Percentiles rank a stretch among this genome's conserved stretches.
These are phyloP conservation scores for Sternotherus odoratus DNA, from an alignment of 2,797 vertebrate species.

Conservation along the genomic window DNA sequence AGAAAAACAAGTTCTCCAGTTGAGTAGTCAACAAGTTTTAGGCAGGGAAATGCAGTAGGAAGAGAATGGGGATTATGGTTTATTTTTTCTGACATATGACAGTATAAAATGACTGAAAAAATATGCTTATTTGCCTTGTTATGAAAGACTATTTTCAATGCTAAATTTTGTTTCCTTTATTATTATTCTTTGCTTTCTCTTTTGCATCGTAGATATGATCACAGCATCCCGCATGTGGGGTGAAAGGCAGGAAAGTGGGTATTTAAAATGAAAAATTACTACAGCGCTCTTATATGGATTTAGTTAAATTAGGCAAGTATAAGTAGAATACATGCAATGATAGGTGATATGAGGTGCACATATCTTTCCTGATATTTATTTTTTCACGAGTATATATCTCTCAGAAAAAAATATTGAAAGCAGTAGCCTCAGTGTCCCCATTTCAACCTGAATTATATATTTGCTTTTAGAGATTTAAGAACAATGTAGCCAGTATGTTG, in stretches of 20 bases:
- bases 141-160: conserved; percentile 29
- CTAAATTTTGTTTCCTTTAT: conserved; percentile 21
- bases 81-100: conserved; percentile 44
- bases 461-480: background rate
- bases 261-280: background rate
- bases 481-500: background rate
- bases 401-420: background rate
- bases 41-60: conserved; percentile 39
- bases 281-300: background rate
- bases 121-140: conserved; percentile 7
- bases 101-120: conserved; percentile 51
- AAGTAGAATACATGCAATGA: background rate
- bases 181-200: background rate
- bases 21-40: conserved; percentile 64
- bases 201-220: background rate
- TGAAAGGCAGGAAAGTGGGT: background rate
- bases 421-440: background rate
- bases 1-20: conserved; percentile 72
- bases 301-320: background rate
- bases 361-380: fast-evolving
- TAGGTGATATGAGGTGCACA: background rate
- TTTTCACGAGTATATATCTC: background rate
- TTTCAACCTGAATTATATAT: background rate
- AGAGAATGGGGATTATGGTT: conserved; percentile 36
- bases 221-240: background rate